Base-by-base conservation (phyloP, 1,140 invertebrate genomes). In the Aleiodes sp. region DNA sequence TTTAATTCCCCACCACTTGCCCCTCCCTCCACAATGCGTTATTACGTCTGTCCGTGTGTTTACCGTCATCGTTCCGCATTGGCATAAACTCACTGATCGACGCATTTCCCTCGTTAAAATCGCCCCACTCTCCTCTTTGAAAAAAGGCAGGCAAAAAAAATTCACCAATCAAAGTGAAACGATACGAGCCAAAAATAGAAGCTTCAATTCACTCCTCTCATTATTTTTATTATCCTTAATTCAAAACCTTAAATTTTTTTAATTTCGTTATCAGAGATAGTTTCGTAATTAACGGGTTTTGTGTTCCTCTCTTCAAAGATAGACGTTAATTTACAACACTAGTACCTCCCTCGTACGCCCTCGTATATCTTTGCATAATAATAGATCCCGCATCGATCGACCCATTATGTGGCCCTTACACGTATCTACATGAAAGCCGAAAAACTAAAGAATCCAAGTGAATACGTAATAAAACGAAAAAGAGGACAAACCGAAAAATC, bases 281-380 rank as follows among this genome's bases (percentile, higher is more conserved):
- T 66, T 66, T 66, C 31, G 64, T 66, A 66, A 66, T 66, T 52
- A 19, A 37, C 46, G 31, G 46, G 3, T 35, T 52, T 66, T n/a
- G 26, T 37, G 21, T 66, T 35, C 37, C 31, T 8, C 64, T 66
- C n/a, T n/a, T n/a, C 28, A 46, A 66, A 66, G 39, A 64, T 64
- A 56, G 31, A 35, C 39, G 64, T 68, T 60, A 60, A 68, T 68
- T 68, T 68, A 28, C 65, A 68, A 33, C 56, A 28, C 26, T 39
- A 21, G 52, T 68, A 26, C 56, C 65, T 68, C 65, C 56, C 57
- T 61, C 52, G 19, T 39, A 52, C 64, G 57, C 65, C 46, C 46
- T 61, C 35, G 65, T 68, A 68, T 68, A 68, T 68, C 57, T 68
- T 68, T 68, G 65, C 65, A 68, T 68, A 68, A 68, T 68, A 68